Evolutionary conservation across 1,140 invertebrate genomes (phyloP).

Genomic region (Frieseomelitta varia): DNA sequence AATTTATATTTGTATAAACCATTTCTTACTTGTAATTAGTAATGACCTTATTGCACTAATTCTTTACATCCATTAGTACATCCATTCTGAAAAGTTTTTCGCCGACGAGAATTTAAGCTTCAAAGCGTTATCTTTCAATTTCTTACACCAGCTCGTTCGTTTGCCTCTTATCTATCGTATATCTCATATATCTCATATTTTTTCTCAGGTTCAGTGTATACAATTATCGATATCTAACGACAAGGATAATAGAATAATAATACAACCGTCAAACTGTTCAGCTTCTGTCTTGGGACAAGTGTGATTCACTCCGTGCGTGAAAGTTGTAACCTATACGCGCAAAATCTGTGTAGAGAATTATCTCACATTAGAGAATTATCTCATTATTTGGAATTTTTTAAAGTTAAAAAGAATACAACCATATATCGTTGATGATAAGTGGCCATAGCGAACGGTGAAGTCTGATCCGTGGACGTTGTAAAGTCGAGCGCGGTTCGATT

Average conservation of each 20-base stretch:
- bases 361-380: too few species aligned
- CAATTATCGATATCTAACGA: background rate
- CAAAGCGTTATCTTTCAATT: slow-evolving; percentile 1
- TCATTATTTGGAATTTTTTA: background rate
- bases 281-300: background rate
- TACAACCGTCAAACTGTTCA: background rate
- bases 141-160: background rate
- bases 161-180: too few species aligned
- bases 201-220: background rate
- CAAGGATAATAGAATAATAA: too few species aligned
- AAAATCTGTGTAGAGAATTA: background rate
- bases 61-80: background rate
- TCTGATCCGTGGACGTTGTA: background rate
- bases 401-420: background rate
- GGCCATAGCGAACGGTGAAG: too few species aligned
- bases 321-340: background rate
- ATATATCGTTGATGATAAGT: background rate
- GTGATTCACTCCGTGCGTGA: background rate
- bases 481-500: slow-evolving; percentile 7
- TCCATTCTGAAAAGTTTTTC: background rate
- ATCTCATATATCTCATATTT: too few species aligned
- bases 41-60: background rate
- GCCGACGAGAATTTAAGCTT: background rate
- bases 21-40: too few species aligned
- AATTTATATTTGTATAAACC: background rate